Percentiles rank a stretch among this genome's conserved stretches.
Conservation (phyloP, 2,888 invertebrate genomes). For the Mesoligia furuncula region DNA sequence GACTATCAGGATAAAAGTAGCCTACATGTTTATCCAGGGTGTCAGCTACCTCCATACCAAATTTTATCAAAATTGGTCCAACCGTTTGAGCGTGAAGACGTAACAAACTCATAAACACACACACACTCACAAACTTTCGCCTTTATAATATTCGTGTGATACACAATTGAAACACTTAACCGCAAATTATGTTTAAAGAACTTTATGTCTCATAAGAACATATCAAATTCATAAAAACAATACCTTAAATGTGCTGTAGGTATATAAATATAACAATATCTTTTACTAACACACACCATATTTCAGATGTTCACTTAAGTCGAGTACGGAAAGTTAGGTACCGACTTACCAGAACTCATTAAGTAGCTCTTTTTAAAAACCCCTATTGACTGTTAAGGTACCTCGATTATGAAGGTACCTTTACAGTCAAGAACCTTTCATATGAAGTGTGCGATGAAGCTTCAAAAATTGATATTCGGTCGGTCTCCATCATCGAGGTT, state of each 20-base stretch:
- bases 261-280: background rate
- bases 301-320: slow-evolving; percentile 9
- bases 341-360: slow-evolving; percentile 54
- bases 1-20: too few species aligned
- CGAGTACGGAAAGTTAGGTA: background rate
- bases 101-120: too few species aligned
- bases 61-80: too few species aligned
- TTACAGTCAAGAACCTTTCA: slow-evolving; percentile 63
- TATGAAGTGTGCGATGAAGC: slow-evolving; percentile 68
- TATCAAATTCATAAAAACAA: background rate
- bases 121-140: too few species aligned
- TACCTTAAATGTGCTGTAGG: background rate
- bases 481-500: slow-evolving; percentile 65
- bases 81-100: too few species aligned
- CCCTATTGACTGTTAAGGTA: slow-evolving; percentile 32
- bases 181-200: too few species aligned
- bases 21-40: too few species aligned
- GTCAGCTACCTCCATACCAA: too few species aligned
- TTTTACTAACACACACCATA: background rate
- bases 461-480: slow-evolving; percentile 75
- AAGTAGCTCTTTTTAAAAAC: slow-evolving; percentile 47
- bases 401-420: slow-evolving; percentile 41
- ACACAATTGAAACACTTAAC: background rate
- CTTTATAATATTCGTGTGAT: too few species aligned
- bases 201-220: too few species aligned